A percentile compares a stretch with the other conserved stretches of the same genome.
These are phyloP conservation scores for Metallyticus violacea DNA, from an alignment of 2,888 invertebrate genomes.

Conservation along the genomic window DNA sequence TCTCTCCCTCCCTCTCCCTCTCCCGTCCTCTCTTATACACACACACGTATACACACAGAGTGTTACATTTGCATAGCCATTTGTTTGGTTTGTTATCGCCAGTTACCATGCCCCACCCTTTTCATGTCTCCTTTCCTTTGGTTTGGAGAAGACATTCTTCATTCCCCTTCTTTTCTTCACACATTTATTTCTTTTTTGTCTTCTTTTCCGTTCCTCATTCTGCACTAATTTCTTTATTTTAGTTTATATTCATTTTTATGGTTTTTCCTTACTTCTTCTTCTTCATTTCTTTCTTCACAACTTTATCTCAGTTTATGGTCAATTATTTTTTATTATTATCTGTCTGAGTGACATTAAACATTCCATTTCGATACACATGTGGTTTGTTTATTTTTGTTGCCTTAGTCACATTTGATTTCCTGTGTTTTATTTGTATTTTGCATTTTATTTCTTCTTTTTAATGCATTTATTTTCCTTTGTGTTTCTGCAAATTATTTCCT, in stretches of 20 bases:
- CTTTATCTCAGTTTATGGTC: too few species aligned
- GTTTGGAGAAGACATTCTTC: background rate
- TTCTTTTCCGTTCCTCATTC: background rate
- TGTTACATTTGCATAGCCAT: background rate
- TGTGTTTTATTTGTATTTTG: too few species aligned
- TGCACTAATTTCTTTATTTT: background rate
- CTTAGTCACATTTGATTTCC: too few species aligned
- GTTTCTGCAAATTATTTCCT: too few species aligned
- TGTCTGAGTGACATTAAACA: too few species aligned
- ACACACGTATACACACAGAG: too few species aligned
- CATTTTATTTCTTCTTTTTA: too few species aligned
- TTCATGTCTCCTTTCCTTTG: background rate
- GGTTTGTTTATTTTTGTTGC: too few species aligned
- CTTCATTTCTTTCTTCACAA: background rate
- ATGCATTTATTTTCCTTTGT: too few species aligned
- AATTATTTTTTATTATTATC: too few species aligned
- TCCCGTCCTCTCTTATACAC: background rate
- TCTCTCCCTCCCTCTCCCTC: background rate
- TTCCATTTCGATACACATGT: too few species aligned
- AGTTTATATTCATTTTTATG: background rate
- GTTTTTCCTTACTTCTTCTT: background rate
- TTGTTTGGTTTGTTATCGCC: background rate
- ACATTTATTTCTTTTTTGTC: background rate
- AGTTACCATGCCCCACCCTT: background rate
- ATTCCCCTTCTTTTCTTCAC: background rate